Conservation (phyloP, 2,113 vertebrate genomes). For the Geococcyx californianus region DNA sequence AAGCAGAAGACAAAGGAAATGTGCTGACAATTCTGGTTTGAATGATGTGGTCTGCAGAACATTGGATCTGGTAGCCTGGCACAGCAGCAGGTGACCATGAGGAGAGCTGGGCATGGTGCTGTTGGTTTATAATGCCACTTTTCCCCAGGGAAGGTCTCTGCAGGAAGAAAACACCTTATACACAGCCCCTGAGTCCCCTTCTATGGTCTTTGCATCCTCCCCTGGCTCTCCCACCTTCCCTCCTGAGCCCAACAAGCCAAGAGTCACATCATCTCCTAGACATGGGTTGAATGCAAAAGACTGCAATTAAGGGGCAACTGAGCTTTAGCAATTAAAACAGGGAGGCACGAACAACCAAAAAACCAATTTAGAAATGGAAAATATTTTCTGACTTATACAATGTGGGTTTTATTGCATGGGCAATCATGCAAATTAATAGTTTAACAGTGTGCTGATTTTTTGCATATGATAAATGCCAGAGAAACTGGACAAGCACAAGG, state of each 20-base stretch:
- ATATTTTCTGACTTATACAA: not conserved
- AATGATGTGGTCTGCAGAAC: not conserved
- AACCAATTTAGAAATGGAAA: fast-evolving
- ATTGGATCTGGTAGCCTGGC: not conserved
- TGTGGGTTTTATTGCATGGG: not conserved
- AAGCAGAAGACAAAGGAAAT: constrained; percentile 1
- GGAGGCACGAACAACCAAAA: not conserved
- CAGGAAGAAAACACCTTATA: not conserved
- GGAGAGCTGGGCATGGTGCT: not conserved
- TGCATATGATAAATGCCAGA: not conserved
- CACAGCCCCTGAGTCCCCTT: not conserved
- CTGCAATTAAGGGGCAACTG: not conserved
- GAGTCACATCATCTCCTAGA: not conserved
- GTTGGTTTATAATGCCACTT: not conserved
- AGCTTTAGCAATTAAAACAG: not conserved
- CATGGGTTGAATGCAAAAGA: fast-evolving
- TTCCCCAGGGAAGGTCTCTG: not conserved
- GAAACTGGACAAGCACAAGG: not conserved
- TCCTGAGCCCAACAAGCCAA: not conserved
- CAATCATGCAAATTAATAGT: not conserved
- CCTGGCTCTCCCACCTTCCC: not conserved
- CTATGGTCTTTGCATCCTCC: not conserved
- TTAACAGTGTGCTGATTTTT: not conserved
- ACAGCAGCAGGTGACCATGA: fast-evolving
- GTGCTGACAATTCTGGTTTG: not conserved